Evolutionary conservation across 2,797 vertebrate genomes (phyloP).

Genomic region (Sebastolobus alascanus): DNA sequence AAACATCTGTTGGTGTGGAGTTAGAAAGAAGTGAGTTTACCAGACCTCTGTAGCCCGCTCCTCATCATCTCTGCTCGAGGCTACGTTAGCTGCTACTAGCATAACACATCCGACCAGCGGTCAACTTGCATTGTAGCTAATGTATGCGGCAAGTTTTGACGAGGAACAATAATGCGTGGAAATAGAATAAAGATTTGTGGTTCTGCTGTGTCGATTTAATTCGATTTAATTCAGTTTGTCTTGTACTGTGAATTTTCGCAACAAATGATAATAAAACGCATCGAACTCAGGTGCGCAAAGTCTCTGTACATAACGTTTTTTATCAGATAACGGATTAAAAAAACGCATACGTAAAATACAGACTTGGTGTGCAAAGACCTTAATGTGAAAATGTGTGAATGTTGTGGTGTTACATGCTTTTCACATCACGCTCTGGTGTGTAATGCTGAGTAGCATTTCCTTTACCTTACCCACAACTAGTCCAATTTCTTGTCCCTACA

Average conservation of each 20-base stretch:
- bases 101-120: fast-evolving
- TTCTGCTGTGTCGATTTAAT: neutral
- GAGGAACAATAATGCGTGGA: neutral
- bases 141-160: neutral
- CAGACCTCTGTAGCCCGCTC: too few relatives aligned
- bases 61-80: too few relatives aligned
- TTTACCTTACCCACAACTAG: neutral
- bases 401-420: neutral
- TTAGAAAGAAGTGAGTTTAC: neutral
- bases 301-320: too few relatives aligned
- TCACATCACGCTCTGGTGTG: neutral
- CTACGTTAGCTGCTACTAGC: too few relatives aligned
- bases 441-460: neutral
- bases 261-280: too few relatives aligned
- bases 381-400: neutral
- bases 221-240: too few relatives aligned
- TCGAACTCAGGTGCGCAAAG: too few relatives aligned
- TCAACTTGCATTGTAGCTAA: neutral
- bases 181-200: neutral
- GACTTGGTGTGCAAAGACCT: too few relatives aligned
- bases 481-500: neutral
- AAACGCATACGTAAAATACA: too few relatives aligned
- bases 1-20: neutral
- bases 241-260: too few relatives aligned
- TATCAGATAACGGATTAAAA: too few relatives aligned